Percentiles rank a stretch among this genome's conserved stretches.
phyloP scores from a whole-genome alignment of 2,888 invertebrate species.

The Caenorhabditis sulstoni region DNA sequence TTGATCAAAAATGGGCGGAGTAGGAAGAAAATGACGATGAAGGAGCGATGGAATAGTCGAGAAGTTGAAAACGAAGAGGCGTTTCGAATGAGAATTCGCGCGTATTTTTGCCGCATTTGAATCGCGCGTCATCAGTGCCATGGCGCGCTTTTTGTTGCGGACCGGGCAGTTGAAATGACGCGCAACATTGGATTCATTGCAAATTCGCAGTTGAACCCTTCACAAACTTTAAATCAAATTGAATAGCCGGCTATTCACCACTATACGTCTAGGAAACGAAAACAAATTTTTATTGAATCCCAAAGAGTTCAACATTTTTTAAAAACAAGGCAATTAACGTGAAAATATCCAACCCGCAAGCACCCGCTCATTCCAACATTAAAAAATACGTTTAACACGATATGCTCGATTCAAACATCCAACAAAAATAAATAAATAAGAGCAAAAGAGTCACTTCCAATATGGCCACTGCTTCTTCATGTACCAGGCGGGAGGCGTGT shows the following conservation, averaged over 20 bases:
- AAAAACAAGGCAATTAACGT: conserved; percentile 17
- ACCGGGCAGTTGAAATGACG: conserved; percentile 16
- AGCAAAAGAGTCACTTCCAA: conserved; percentile 37
- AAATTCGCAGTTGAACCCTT: no score
- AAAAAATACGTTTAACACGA: background rate
- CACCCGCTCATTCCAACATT: conserved; percentile 11
- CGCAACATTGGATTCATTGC: no score
- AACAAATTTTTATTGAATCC: background rate
- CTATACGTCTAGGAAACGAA: background rate
- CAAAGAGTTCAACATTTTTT: background rate
- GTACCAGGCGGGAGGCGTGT: conserved; percentile 59
- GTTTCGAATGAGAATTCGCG: conserved; percentile 29
- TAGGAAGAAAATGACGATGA: no score
- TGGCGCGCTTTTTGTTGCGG: conserved; percentile 5
- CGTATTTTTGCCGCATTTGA: conserved; percentile 40
- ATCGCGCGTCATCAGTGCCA: conserved; percentile 20
- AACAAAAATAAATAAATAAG: background rate
- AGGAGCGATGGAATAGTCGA: no score
- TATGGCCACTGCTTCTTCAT: conserved; percentile 65
- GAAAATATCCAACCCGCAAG: conserved; percentile 22
- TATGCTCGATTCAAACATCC: no score
- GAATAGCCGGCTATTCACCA: no score
- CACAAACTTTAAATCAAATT: no score
- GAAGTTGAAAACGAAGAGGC: background rate
- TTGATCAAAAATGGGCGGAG: no score